Conservation (phyloP, 1,140 invertebrate species). For the Neotoxoptera formosana region DNA sequence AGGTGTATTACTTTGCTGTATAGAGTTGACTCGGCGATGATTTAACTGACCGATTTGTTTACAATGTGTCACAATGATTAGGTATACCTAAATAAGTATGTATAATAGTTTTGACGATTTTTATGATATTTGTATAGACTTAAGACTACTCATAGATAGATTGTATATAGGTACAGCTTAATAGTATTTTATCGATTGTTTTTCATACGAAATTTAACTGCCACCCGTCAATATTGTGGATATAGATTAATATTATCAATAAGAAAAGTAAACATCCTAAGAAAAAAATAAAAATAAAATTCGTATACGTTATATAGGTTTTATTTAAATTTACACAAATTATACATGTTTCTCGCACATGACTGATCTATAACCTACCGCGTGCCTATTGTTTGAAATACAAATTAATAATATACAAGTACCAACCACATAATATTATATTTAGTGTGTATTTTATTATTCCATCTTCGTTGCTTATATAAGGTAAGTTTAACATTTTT, state of each 20-base stretch:
- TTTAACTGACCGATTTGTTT: background rate
- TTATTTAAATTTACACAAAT: background rate
- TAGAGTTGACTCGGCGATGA: background rate
- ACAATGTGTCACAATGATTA: background rate
- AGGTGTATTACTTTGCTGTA: background rate
- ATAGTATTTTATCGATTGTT: background rate
- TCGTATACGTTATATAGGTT: background rate
- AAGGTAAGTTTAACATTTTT: background rate
- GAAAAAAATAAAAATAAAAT: background rate
- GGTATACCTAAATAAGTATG: too few species aligned
- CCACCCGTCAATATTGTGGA: background rate
- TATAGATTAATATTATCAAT: background rate
- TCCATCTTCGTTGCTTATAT: background rate
- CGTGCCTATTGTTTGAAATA: background rate
- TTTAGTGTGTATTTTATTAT: background rate
- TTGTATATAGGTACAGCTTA: background rate
- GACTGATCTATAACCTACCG: background rate
- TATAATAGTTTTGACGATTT: background rate
- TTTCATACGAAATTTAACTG: background rate
- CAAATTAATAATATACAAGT: background rate
- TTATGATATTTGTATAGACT: background rate
- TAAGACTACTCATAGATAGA: background rate
- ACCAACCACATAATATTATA: background rate
- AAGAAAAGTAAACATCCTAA: background rate
- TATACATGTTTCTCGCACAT: background rate